Conservation (phyloP, 2,888 invertebrate genomes). For the Phania funesta region DNA sequence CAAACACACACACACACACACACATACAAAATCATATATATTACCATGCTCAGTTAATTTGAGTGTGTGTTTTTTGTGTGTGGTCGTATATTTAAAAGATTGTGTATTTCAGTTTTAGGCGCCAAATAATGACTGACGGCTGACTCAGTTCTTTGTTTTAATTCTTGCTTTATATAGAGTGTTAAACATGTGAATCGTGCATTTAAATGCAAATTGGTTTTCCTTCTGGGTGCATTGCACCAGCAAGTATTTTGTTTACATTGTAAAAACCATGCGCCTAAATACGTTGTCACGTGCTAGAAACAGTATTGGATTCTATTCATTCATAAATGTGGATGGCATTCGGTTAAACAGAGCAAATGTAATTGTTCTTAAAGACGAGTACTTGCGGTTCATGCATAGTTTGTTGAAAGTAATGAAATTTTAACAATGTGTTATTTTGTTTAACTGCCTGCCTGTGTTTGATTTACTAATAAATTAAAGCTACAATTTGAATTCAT, state of each 20-base stretch:
- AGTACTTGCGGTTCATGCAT: background rate
- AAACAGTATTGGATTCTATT: constrained; percentile 48
- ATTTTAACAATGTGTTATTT: background rate
- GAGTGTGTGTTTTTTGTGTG: background rate
- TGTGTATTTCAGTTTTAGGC: constrained; percentile 64
- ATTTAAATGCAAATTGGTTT: background rate
- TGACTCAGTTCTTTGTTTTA: constrained; percentile 16
- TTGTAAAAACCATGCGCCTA: constrained; percentile 50
- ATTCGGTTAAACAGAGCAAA: background rate
- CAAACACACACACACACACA: background rate
- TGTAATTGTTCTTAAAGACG: background rate
- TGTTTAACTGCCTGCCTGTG: background rate
- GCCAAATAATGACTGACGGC: constrained; percentile 48
- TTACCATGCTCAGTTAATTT: background rate
- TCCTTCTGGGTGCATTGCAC: constrained; percentile 54
- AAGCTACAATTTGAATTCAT: constrained; percentile 11
- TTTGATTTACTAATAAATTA: constrained; percentile 22
- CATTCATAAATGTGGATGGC: constrained; percentile 60
- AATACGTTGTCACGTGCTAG: constrained; percentile 7
- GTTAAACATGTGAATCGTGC: background rate
- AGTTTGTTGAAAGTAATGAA: background rate
- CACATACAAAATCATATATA: background rate
- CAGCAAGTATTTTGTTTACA: constrained; percentile 54
- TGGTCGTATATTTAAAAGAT: background rate
- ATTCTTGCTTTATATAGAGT: background rate